Evolutionary conservation across 2,888 invertebrate genomes (phyloP).

Genomic region (Aphidoletes aphidimyza): DNA sequence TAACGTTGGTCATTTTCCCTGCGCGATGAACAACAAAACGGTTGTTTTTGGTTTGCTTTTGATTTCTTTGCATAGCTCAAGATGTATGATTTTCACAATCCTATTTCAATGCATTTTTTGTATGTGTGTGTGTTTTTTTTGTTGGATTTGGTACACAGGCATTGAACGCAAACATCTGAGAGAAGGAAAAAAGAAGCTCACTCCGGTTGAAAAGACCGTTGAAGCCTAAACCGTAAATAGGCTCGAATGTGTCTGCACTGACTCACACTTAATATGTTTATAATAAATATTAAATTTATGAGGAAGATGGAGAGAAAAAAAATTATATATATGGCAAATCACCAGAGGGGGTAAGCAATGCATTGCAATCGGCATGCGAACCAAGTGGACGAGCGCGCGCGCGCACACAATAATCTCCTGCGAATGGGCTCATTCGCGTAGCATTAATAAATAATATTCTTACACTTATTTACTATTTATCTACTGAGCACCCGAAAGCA

Average conservation of each 20-base stretch:
- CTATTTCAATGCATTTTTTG: no score
- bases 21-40: not conserved
- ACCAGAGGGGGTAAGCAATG: constrained; percentile 31
- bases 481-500: constrained; percentile 29
- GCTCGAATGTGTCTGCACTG: not conserved
- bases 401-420: no score
- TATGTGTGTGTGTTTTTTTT: no score
- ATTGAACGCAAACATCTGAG: no score
- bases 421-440: not conserved
- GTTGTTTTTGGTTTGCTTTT: not conserved
- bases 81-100: no score
- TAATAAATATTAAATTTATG: constrained; percentile 39
- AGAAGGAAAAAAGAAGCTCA: not conserved
- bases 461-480: constrained; percentile 40
- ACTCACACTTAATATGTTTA: constrained; percentile 31
- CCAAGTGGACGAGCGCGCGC: no score
- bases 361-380: not conserved
- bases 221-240: not conserved
- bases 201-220: not conserved
- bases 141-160: not conserved
- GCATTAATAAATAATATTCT: constrained; percentile 41
- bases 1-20: not conserved
- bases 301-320: not conserved
- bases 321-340: not conserved
- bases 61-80: not conserved